These are phyloP conservation scores for Papilio elwesi DNA, from an alignment of 2,888 invertebrate species.

Conservation along the genomic window DNA sequence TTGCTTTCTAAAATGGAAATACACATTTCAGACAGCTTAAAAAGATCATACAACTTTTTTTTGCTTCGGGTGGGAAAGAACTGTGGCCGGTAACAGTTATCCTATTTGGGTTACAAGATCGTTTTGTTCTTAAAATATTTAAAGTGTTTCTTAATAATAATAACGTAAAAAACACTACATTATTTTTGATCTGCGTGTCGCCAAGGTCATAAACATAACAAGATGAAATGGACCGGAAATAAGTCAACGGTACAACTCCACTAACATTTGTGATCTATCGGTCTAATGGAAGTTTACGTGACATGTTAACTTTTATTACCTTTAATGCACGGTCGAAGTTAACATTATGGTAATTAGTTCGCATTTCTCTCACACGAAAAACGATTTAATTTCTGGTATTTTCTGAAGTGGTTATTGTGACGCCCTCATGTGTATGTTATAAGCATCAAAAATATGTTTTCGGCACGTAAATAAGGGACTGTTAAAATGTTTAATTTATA, in stretches of 20 bases:
- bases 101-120: no score
- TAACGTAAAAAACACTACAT: no score
- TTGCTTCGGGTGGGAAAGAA: no score
- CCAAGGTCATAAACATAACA: not conserved
- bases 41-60: no score
- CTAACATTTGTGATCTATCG: not conserved
- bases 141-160: no score
- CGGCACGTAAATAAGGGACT: not conserved
- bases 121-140: no score
- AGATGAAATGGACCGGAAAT: not conserved
- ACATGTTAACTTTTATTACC: slow-evolving; percentile 12
- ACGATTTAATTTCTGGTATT: not conserved
- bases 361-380: not conserved
- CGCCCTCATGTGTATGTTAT: not conserved
- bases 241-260: not conserved
- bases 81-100: no score
- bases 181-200: not conserved
- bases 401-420: not conserved
- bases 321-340: not conserved
- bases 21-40: no score
- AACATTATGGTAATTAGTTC: slow-evolving; percentile 1
- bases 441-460: no score
- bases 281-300: slow-evolving; percentile 5
- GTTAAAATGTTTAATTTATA: slow-evolving; percentile 6
- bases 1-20: no score